Percentiles rank a stretch among this genome's conserved stretches.
These are phyloP conservation scores for Tenthredo mesomela DNA, from an alignment of 2,888 invertebrate genomes.

Conservation along the genomic window DNA sequence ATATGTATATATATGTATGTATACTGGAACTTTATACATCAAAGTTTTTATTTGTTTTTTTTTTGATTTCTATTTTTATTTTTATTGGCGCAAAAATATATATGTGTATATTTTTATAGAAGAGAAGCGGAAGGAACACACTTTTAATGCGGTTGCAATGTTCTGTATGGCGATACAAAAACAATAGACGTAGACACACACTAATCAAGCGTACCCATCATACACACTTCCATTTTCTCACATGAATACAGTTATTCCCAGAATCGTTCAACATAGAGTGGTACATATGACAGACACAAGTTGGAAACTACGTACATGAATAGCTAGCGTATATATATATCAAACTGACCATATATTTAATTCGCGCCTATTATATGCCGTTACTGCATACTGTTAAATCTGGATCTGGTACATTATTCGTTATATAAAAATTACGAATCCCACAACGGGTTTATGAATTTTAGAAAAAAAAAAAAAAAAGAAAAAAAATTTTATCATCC, in stretches of 20 bases:
- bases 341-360: constrained; percentile 46
- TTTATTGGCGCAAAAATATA: not conserved
- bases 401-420: too few relatives aligned
- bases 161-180: constrained; percentile 75
- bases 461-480: too few relatives aligned
- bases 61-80: not conserved
- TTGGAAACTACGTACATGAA: constrained; percentile 75
- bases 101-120: not conserved
- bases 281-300: constrained; percentile 78
- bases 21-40: not conserved
- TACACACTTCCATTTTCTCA: constrained; percentile 69
- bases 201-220: constrained; percentile 75
- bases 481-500: too few relatives aligned
- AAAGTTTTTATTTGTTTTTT: not conserved
- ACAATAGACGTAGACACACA: constrained; percentile 78
- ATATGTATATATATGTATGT: not conserved
- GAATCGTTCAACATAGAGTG: constrained; percentile 75
- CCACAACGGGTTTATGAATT: not conserved
- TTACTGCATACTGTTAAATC: not conserved
- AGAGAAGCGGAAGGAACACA: constrained; percentile 30
- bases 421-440: not conserved
- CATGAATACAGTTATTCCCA: constrained; percentile 71
- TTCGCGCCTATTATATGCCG: not conserved
- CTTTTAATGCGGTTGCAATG: constrained; percentile 66
- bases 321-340: constrained; percentile 48